Percentiles rank a stretch among this genome's conserved stretches.
phyloP scores from a whole-genome alignment of 2,797 vertebrate species.

The Capromys pilorides region DNA sequence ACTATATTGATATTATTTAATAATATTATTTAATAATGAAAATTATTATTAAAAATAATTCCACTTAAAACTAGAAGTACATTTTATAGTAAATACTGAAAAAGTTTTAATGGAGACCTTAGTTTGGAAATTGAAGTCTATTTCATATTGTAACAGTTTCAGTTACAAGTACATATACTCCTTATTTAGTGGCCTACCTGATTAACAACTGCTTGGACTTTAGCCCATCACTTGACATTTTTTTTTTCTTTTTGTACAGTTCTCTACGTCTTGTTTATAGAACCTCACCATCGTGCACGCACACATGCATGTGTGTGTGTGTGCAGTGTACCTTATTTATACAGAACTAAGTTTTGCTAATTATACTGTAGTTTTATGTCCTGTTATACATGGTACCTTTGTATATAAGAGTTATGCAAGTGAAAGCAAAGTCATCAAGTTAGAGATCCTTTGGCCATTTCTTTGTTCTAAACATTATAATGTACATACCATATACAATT shows the following conservation, averaged over 20 bases:
- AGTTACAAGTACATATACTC: not conserved
- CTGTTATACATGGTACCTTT: not conserved
- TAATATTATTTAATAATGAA: too few species aligned
- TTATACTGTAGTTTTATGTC: not conserved
- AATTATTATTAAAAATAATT: not conserved
- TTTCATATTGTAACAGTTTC: not conserved
- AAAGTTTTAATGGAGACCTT: not conserved
- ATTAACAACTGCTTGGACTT: not conserved
- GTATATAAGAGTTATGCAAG: not conserved
- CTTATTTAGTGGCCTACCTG: not conserved
- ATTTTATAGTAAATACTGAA: not conserved
- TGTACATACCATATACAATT: not conserved
- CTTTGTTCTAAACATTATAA: not conserved
- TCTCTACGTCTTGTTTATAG: not conserved
- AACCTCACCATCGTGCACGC: not conserved
- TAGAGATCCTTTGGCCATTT: not conserved
- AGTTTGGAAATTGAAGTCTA: not conserved
- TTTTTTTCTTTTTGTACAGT: not conserved
- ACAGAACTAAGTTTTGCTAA: not conserved
- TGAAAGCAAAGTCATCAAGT: too few species aligned
- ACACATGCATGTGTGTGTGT: too few species aligned
- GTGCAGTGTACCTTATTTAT: not conserved
- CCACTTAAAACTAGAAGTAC: not conserved
- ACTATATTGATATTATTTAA: too few species aligned
- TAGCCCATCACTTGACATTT: not conserved